Evolutionary conservation across 2,113 vertebrate species (phyloP).

Genomic region (Saguinus midas): DNA sequence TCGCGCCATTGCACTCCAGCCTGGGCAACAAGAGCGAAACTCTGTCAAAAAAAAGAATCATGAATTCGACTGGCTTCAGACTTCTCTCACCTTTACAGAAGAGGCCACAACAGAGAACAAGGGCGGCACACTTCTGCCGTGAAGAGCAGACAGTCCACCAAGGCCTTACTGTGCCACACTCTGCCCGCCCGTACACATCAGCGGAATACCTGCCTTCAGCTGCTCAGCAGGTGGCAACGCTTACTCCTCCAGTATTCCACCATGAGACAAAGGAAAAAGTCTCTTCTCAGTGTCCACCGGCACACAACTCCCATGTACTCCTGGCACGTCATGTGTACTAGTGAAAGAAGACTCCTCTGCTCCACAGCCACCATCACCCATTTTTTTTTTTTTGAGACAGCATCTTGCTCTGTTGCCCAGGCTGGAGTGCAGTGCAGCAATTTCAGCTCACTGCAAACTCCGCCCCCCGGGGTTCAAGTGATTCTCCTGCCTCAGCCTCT

Average conservation of each 20-base stretch:
- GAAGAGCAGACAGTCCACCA: not conserved
- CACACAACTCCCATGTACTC: not conserved
- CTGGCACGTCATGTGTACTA: not conserved
- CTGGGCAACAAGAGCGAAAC: no score
- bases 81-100: not conserved
- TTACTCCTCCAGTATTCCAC: not conserved
- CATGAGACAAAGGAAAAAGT: not conserved
- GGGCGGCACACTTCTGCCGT: not conserved
- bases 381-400: no score
- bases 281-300: not conserved
- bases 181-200: not conserved
- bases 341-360: not conserved
- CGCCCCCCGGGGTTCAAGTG: accelerated
- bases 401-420: no score
- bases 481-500: no score
- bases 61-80: not conserved
- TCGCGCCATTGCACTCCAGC: no score
- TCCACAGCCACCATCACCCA: not conserved
- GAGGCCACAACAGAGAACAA: not conserved
- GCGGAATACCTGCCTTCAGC: not conserved
- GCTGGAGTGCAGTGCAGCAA: no score
- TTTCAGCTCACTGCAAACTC: no score
- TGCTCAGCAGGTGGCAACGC: not conserved
- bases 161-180: not conserved
- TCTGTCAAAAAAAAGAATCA: not conserved